These are phyloP conservation scores for Phalacrocorax carbo DNA, from an alignment of 2,113 vertebrate species.

Conservation along the genomic window DNA sequence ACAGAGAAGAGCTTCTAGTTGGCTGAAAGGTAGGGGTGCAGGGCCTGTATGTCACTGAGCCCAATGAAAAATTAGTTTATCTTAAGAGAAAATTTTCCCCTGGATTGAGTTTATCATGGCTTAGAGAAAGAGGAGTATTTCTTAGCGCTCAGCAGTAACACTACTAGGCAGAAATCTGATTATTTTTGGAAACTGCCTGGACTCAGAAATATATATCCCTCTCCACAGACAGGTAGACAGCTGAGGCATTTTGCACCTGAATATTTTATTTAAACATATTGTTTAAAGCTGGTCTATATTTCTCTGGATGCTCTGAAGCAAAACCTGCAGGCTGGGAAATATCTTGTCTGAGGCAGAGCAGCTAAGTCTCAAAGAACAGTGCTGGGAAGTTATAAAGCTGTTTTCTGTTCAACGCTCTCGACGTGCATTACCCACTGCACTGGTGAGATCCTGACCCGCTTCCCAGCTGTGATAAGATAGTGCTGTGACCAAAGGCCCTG, in stretches of 20 bases:
- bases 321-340: not conserved
- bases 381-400: not conserved
- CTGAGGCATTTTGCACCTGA: not conserved
- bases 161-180: not conserved
- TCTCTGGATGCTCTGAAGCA: not conserved
- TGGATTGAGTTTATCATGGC: not conserved
- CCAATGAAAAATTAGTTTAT: not conserved
- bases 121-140: not conserved
- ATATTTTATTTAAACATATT: not conserved
- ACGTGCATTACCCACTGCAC: not conserved
- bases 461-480: not conserved
- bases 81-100: not conserved
- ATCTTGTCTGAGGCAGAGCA: not conserved
- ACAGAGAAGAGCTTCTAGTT: not conserved
- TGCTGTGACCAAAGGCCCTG: not conserved
- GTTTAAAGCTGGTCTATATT: not conserved
- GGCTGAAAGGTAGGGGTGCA: not conserved
- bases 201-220: not conserved
- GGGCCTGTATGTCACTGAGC: not conserved
- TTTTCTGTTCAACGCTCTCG: fast-evolving
- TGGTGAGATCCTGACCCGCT: not conserved
- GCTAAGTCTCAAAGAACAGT: fast-evolving
- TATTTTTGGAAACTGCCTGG: not conserved
- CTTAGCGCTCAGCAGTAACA: not conserved
- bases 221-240: not conserved